Conservation (phyloP, 2,888 invertebrate species). For the Escarpia spicata region DNA sequence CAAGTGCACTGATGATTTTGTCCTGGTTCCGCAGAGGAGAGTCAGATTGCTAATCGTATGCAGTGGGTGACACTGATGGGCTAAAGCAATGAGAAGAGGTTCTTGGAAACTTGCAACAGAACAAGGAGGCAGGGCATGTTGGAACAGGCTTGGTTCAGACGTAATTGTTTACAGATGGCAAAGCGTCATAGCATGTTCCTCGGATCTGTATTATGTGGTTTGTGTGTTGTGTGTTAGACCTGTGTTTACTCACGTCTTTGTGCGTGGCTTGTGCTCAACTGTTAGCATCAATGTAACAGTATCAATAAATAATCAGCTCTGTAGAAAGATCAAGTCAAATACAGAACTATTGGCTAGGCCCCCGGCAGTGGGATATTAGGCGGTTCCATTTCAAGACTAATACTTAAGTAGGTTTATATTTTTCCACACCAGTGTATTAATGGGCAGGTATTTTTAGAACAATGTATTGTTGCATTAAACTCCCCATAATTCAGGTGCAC, state of each 20-base stretch:
- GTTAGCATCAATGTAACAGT: neutral
- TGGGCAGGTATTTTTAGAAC: no score
- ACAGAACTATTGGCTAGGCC: no score
- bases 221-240: neutral
- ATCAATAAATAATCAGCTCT: neutral
- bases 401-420: no score
- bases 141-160: neutral
- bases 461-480: no score
- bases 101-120: neutral
- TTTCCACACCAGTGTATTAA: no score
- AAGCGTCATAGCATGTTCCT: neutral
- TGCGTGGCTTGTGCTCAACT: neutral
- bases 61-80: neutral
- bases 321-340: no score
- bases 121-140: neutral
- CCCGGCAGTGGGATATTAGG: no score
- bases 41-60: slow-evolving; percentile 11
- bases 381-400: no score
- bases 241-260: neutral
- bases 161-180: neutral
- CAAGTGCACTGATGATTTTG: neutral
- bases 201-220: neutral
- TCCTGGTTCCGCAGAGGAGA: neutral
- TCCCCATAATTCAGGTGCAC: no score
- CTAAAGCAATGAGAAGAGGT: neutral